Conservation (phyloP, 1,140 invertebrate species). For the Leptestheria dahalacensis region DNA sequence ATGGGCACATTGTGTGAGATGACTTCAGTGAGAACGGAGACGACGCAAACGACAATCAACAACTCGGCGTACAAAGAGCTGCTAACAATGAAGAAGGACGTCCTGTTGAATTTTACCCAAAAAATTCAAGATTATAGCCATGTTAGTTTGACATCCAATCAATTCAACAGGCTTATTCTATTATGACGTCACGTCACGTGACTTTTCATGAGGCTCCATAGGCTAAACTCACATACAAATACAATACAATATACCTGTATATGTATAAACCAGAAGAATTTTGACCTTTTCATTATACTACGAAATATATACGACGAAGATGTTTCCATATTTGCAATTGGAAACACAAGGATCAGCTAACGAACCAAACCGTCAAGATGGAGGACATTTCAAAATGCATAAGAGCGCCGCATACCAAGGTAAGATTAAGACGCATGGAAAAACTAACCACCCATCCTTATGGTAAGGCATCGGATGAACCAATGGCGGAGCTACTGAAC, state of each 20-base stretch:
- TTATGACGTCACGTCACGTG: no score
- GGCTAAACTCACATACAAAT: no score
- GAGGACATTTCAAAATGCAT: no score
- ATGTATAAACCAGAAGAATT: no score
- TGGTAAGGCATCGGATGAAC: conserved; percentile 8
- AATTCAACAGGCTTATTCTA: no score
- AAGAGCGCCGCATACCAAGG: no score
- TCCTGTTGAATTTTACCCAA: conserved; percentile 40
- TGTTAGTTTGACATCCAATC: no score
- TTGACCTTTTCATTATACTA: no score
- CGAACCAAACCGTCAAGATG: not conserved
- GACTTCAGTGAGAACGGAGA: conserved; percentile 81
- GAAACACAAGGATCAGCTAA: not conserved
- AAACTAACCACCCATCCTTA: conserved; percentile 3
- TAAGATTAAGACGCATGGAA: not conserved
- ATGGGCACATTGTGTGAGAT: conserved; percentile 79
- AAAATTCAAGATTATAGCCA: no score
- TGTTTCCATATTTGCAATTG: not conserved
- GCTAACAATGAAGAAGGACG: conserved; percentile 82
- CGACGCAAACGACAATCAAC: conserved; percentile 75
- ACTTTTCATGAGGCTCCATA: no score
- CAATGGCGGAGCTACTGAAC: conserved; percentile 1
- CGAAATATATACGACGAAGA: no score
- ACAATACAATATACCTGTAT: no score
- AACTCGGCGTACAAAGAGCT: conserved; percentile 87